These are phyloP conservation scores for Paratilapia polleni DNA, from an alignment of 2,113 vertebrate genomes.

Conservation along the genomic window DNA sequence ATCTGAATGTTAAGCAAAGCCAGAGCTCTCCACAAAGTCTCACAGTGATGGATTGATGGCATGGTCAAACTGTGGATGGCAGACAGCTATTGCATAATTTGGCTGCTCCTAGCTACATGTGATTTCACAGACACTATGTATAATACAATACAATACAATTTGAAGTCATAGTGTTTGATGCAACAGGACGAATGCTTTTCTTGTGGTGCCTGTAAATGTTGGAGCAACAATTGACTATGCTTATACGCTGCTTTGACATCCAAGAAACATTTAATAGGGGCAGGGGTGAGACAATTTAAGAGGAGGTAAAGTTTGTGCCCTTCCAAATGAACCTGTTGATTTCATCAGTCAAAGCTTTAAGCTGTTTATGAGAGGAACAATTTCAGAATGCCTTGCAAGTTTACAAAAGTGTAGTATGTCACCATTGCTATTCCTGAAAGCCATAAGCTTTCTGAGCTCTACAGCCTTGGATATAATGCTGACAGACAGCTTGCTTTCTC, in stretches of 20 bases:
- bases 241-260: no score
- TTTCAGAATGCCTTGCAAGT: conserved; percentile 45
- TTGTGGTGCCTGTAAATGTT: neutral
- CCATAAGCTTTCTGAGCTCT: conserved; percentile 34
- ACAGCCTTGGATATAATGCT: conserved; percentile 31
- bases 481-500: conserved; percentile 41
- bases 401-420: conserved; percentile 66
- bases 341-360: conserved; percentile 40
- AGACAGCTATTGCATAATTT: conserved; percentile 16
- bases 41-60: neutral
- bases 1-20: neutral
- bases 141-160: neutral
- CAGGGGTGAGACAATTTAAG: conserved; percentile 28
- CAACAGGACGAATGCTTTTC: neutral
- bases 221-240: neutral
- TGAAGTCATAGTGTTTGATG: neutral
- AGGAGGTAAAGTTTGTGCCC: conserved; percentile 36
- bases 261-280: conserved; percentile 17
- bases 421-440: conserved; percentile 61
- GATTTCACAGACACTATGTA: conserved; percentile 11
- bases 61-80: neutral
- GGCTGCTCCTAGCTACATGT: neutral
- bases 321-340: conserved; percentile 55
- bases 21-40: neutral
- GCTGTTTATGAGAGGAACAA: conserved; percentile 65